A percentile compares a stretch with the other conserved stretches of the same genome.
phyloP scores from a whole-genome alignment of 2,113 vertebrate species.

The Phasianus colchicus region DNA sequence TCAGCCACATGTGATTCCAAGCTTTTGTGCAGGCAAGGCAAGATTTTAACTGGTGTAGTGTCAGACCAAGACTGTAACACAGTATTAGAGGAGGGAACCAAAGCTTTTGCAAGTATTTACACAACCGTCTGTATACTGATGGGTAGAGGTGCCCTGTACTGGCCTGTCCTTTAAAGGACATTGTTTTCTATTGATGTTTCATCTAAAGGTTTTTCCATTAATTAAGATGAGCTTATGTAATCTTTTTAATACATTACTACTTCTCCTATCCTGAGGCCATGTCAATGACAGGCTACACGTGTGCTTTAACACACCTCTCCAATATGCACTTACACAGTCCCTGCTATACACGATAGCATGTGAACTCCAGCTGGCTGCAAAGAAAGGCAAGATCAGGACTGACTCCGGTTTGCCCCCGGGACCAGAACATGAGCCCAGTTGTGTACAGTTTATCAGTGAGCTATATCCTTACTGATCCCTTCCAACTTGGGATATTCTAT shows the following conservation, averaged over 20 bases:
- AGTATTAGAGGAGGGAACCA: not conserved
- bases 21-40: not conserved
- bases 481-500: no score
- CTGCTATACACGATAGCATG: not conserved
- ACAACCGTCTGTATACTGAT: not conserved
- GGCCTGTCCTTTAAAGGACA: not conserved
- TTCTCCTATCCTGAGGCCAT: not conserved
- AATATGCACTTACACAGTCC: not conserved
- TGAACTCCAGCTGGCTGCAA: not conserved
- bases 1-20: not conserved
- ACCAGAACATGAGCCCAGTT: not conserved
- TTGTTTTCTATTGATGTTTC: not conserved
- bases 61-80: rapidly evolving
- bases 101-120: not conserved
- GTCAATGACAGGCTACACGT: not conserved
- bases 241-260: not conserved
- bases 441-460: no score
- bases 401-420: not conserved
- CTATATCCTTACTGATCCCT: no score
- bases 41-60: not conserved
- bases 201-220: not conserved
- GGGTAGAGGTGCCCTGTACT: not conserved
- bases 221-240: not conserved
- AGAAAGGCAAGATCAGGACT: not conserved
- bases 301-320: not conserved